Conservation (phyloP, 2,797 vertebrate genomes). For the Nyctalus aviator region DNA sequence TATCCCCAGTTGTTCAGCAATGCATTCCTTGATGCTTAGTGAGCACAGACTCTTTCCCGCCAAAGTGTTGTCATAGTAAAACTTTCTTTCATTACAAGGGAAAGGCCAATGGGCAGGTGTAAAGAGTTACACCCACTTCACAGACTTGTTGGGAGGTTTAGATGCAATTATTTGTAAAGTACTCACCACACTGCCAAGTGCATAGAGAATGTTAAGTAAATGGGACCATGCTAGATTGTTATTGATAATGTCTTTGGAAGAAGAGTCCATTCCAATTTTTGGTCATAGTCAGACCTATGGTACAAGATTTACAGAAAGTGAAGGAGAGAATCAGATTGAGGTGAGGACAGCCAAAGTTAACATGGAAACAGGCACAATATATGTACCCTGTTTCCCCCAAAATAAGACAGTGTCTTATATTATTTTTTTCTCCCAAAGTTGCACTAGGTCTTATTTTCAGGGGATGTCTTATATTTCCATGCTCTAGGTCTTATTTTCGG, state of each 20-base stretch:
- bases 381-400: too few relatives aligned
- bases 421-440: too few relatives aligned
- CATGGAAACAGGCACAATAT: neutral
- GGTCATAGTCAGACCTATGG: neutral
- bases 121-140: neutral
- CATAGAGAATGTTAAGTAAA: neutral
- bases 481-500: too few relatives aligned
- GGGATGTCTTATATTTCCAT: too few relatives aligned
- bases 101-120: neutral
- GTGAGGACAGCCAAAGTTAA: neutral
- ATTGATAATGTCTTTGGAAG: neutral
- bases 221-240: neutral
- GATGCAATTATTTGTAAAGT: constrained; percentile 26
- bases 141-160: neutral
- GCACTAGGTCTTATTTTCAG: too few relatives aligned
- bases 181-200: neutral
- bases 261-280: neutral
- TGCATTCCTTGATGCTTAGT: neutral
- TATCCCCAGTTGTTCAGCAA: neutral
- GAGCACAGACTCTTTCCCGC: neutral
- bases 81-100: neutral
- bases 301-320: constrained; percentile 21
- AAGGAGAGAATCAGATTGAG: neutral
- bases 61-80: neutral
- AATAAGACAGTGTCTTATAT: too few relatives aligned